Percentiles rank a stretch among this genome's conserved stretches.
Conservation (phyloP, 2,797 vertebrate genomes). For the Linurgus olivaceus region DNA sequence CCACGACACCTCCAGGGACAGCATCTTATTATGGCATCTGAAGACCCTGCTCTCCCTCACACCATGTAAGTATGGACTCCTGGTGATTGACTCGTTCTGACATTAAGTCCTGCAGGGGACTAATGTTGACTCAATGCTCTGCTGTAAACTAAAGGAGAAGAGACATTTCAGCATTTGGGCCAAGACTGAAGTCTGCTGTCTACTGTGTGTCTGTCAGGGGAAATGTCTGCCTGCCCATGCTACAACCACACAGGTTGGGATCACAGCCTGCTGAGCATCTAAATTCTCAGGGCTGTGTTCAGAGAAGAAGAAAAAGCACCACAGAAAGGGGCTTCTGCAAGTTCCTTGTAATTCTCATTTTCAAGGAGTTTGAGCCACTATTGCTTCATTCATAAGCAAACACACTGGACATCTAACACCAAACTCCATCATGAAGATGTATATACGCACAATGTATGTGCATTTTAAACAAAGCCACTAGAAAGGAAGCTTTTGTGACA, state of each 20-base stretch:
- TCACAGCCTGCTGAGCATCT: neutral
- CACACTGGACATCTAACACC: neutral
- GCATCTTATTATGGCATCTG: neutral
- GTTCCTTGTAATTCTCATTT: neutral
- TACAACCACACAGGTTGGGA: neutral
- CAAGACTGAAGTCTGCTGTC: neutral
- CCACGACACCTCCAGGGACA: neutral
- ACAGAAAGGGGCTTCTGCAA: neutral
- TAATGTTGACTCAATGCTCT: neutral
- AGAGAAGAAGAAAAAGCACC: neutral
- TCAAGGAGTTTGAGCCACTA: neutral
- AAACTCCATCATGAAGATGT: neutral
- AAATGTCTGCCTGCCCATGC: neutral
- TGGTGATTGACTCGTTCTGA: neutral
- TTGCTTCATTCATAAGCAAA: neutral
- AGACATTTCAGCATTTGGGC: neutral
- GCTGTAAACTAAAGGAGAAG: neutral
- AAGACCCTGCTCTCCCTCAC: neutral
- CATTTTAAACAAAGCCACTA: neutral
- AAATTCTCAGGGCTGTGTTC: neutral
- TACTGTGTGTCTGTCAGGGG: neutral
- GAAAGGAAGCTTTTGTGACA: constrained; percentile 25
- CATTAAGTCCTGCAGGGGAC: neutral
- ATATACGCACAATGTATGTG: neutral
- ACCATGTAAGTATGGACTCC: neutral